Base-by-base conservation (phyloP, 2,797 vertebrate species). In the Euphonia xanthogaster region DNA sequence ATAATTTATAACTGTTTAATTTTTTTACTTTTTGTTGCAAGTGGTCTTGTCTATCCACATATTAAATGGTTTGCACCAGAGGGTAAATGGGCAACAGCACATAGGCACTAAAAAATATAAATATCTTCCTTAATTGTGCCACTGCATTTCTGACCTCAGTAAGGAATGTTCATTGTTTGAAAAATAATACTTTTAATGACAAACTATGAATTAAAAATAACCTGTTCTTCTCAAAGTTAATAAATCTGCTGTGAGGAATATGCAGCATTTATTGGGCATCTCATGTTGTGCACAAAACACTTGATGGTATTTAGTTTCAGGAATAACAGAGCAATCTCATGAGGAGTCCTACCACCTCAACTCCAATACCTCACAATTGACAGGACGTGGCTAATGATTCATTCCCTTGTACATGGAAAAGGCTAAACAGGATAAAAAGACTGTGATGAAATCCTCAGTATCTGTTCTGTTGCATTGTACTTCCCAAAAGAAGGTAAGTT, bases 51-150 rank as follows among this genome's bases (percentile, higher is more conserved):
- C 72, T 98, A 98, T 94, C 97, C 98, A 70, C 98, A 98, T 96
- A 98, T 98, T 4, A 98, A 98, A 97, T 98, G 98, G 44, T 97
- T 98, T 81, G 98, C 98, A 93, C 98, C 97, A 30, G 98, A 99
- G 95, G 97, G 98, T 85, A 98, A 98, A 83, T 97, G 98, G 9
- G 98, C 98, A 39, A 98, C 98, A 57, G 98, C 98, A 87, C 98
- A 98, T 77, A 95, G 98, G 61, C 98, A 98, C 94, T 98, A 80
- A 98, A 98, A 90, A 98, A 98, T 90, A 94, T 98, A 83, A 98
- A 98, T 91, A 98, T 98, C 92, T 98, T 98, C 19, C 79, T 98
- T 53, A 98, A 97, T 97, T 98, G 19, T 98, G 98, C 94, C 97
- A 98, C 94, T 98, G 98, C 94, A 98, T 98, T 44, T 98, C 98